Evolutionary conservation across 1,140 invertebrate genomes (phyloP).

Genomic region (Theocolax elegans): DNA sequence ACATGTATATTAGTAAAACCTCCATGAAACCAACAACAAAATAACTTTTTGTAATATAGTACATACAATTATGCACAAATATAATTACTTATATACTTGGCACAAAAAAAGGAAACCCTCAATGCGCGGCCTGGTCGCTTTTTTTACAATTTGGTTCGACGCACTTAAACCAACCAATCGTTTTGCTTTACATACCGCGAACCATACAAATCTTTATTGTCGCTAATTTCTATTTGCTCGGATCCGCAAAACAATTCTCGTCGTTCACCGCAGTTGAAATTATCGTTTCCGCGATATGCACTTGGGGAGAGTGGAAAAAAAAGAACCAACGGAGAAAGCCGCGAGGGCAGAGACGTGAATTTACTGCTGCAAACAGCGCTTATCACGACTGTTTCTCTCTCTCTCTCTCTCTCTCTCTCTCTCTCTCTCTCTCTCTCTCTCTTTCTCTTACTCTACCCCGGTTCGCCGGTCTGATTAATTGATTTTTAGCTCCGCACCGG

Average conservation of each 20-base stretch:
- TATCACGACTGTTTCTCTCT: slow-evolving; percentile 1
- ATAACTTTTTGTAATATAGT: too few relatives aligned
- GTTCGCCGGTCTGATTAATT: slow-evolving; percentile 7
- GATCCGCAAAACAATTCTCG: too few relatives aligned
- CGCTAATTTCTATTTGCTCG: slow-evolving; percentile 14
- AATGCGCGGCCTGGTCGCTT: too few relatives aligned
- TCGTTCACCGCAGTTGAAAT: too few relatives aligned
- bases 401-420: background rate
- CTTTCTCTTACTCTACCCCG: background rate
- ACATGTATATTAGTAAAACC: too few relatives aligned
- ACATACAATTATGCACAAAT: too few relatives aligned
- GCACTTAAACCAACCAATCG: background rate
- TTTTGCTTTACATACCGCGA: background rate
- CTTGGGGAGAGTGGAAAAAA: too few relatives aligned
- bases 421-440: background rate
- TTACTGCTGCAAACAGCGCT: slow-evolving; percentile 11
- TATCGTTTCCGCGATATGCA: slow-evolving; percentile 4
- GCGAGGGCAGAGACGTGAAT: background rate
- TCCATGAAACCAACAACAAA: too few relatives aligned
- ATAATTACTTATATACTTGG: too few relatives aligned
- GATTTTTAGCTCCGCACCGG: background rate
- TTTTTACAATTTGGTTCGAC: too few relatives aligned
- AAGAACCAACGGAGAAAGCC: background rate
- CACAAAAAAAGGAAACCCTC: too few relatives aligned
- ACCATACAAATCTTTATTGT: background rate